phyloP scores from a whole-genome alignment of 2,888 invertebrate genomes.

The Formica aserva region DNA sequence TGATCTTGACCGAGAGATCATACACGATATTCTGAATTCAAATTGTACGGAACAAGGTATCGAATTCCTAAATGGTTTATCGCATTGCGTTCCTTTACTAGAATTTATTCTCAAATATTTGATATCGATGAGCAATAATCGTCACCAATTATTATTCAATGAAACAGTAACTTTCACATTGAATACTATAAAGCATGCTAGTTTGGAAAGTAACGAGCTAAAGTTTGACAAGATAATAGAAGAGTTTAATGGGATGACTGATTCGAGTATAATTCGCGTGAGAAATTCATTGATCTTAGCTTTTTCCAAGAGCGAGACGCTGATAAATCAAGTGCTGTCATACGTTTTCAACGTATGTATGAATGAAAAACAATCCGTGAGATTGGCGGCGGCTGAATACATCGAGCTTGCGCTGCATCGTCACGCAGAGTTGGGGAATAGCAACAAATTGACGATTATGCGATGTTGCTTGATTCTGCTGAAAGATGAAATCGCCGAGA shows the following conservation, averaged over 20 bases:
- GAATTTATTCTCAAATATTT: slow-evolving; percentile 58
- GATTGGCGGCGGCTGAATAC: slow-evolving; percentile 73
- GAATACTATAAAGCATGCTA: slow-evolving; percentile 48
- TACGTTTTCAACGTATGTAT: slow-evolving; percentile 48
- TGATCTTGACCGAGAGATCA: background rate
- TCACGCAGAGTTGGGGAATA: slow-evolving; percentile 60
- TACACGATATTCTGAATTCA: slow-evolving; percentile 63
- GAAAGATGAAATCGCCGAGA: slow-evolving; percentile 87
- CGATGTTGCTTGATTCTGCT: slow-evolving; percentile 86
- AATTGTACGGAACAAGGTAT: slow-evolving; percentile 59
- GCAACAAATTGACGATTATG: slow-evolving; percentile 83
- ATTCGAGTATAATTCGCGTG: slow-evolving; percentile 47
- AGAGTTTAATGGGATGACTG: background rate
- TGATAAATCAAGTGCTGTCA: slow-evolving; percentile 49
- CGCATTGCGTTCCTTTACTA: slow-evolving; percentile 54
- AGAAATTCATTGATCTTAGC: slow-evolving; percentile 54
- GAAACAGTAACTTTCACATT: slow-evolving; percentile 61
- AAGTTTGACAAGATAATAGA: slow-evolving; percentile 9
- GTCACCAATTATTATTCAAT: slow-evolving; percentile 46
- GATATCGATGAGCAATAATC: background rate
- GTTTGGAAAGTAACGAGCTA: background rate
- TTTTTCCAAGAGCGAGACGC: slow-evolving; percentile 52
- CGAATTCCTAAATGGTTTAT: slow-evolving; percentile 63
- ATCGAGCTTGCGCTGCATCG: slow-evolving; percentile 66
- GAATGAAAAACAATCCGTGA: slow-evolving; percentile 69